Evolutionary conservation across 2,888 invertebrate species (phyloP), one percentile per base, ranked within the genome.

Genomic region (Lordiphosa andalusiaca): DNA sequence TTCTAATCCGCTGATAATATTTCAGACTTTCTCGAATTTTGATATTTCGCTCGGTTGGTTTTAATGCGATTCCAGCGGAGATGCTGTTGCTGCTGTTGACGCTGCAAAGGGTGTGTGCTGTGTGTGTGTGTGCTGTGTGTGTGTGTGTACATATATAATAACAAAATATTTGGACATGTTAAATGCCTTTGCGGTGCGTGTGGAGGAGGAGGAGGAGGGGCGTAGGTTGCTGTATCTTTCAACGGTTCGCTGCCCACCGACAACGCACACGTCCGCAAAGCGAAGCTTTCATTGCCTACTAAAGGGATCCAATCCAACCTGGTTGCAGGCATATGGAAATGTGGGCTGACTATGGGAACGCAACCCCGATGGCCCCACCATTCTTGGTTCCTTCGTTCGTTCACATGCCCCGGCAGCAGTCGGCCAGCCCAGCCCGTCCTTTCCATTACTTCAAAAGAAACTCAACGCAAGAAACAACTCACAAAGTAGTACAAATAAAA

Each of bases 1-100:
- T 73, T 73, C 58, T 72, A 72, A 80, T 81, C 80, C 73, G 60
- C 57, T 76, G 81, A 84, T 81, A 75, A 74, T 67, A 76, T 68
- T 68, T 67, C 53, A 62, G 56, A 48, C 66, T 66, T 69, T 76
- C 70, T 49, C 65, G 53, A 68, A 66, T 68, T 72, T 66, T 72
- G 68, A 72, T 74, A 72, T 67, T 72, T 70, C 84, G 81, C 81
- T 84, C 66, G 55, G 69, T 67, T 84, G 81, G 23, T 21, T 67
- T 74, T 81, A 84, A 81, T 74, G 68, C 71, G 81, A 74, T 77
- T 73, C 47, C 37, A 60, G 51, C 50, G 58, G 53, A 56, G 53
- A 42, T 49, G 37, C 38, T 37, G 40, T 16, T 47, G 40, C 9
- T 35, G 36, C 37, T n/a, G 40, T 12, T 47, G 40, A 5, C 40